Evolutionary conservation across 37 sponge, comb jelly and placozoan genomes (phyloP).

Genomic region (Mnemiopsis leidyi): DNA sequence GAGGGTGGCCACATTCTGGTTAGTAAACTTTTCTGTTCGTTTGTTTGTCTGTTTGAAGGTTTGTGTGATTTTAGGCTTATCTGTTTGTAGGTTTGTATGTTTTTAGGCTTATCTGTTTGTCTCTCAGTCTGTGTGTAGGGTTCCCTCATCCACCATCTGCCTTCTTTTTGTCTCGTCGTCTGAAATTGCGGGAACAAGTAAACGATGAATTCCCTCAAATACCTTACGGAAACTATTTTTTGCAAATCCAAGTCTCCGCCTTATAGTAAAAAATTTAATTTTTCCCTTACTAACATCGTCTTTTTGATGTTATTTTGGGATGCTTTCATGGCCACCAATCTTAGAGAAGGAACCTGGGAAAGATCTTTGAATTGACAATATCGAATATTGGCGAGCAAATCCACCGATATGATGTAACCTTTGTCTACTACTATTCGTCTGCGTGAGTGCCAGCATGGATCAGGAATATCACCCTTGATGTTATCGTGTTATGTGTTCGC

Average conservation of each 20-base stretch:
- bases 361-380: conserved; percentile 51
- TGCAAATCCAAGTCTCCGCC: too few species aligned
- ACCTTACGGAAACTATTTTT: too few species aligned
- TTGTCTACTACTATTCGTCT: conserved; percentile 46
- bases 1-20: conserved; percentile 58
- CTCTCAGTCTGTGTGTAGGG: not conserved
- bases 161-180: not conserved
- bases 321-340: not conserved
- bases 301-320: not conserved
- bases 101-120: not conserved
- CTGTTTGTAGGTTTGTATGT: not conserved
- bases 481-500: too few species aligned
- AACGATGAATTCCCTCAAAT: not conserved
- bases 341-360: conserved; percentile 40
- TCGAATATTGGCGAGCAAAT: conserved; percentile 61
- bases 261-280: too few species aligned
- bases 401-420: conserved; percentile 30
- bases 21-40: not conserved
- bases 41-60: not conserved
- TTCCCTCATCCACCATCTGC: not conserved
- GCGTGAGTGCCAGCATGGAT: conserved; percentile 20
- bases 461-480: too few species aligned
- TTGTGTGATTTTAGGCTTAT: too few species aligned
- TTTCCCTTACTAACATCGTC: not conserved
- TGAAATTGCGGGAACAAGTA: not conserved